A percentile compares a stretch with the other conserved stretches of the same genome.
phyloP scores from a whole-genome alignment of 2,113 vertebrate species.

The Equus quagga region DNA sequence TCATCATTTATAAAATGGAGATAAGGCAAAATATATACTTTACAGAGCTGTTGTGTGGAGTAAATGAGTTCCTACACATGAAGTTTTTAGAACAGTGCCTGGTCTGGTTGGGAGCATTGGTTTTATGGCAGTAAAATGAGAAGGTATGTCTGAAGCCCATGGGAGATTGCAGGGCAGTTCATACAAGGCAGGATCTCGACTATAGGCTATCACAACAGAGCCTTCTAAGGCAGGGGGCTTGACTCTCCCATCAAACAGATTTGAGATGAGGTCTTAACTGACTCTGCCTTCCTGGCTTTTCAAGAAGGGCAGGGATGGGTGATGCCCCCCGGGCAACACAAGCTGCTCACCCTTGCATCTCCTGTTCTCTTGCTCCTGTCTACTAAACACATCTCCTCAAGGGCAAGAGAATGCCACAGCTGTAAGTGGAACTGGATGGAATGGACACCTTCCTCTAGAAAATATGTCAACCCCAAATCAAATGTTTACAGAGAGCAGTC shows the following conservation, averaged over 20 bases:
- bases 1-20: neutral
- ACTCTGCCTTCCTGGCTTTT: neutral
- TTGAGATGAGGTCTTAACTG: neutral
- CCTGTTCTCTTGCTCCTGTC: neutral
- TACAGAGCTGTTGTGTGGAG: neutral
- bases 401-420: neutral
- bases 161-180: neutral
- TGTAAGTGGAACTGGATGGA: neutral
- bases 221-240: neutral
- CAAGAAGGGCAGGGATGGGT: neutral
- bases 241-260: neutral
- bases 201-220: neutral
- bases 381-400: neutral
- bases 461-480: conserved; percentile 5
- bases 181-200: neutral
- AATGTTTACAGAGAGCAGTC: neutral
- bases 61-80: neutral
- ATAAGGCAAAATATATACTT: neutral
- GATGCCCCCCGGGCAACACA: neutral
- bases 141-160: neutral
- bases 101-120: neutral
- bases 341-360: neutral
- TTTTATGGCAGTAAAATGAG: neutral
- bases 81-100: neutral
- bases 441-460: neutral